Conservation (phyloP, 2,888 invertebrate species). For the Drosophila incognita region DNA sequence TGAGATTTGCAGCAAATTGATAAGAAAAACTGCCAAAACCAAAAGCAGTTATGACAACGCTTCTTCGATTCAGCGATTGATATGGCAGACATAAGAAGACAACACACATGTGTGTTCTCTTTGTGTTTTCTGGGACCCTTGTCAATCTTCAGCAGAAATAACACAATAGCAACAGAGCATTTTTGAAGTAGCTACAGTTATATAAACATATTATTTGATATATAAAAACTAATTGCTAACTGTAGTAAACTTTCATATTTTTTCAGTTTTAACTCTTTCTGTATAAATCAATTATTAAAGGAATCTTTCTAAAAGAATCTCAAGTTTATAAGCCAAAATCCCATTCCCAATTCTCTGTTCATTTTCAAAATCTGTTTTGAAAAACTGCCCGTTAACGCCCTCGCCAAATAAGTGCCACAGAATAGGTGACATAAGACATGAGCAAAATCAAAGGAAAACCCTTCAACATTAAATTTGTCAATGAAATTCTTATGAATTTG, state of each 20-base stretch:
- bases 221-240: neutral
- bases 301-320: neutral
- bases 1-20: slow-evolving; percentile 68
- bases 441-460: slow-evolving; percentile 36
- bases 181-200: slow-evolving; percentile 4
- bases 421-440: slow-evolving; percentile 23
- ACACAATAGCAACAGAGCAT: slow-evolving; percentile 21
- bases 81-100: slow-evolving; percentile 43
- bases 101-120: slow-evolving; percentile 24
- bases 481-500: slow-evolving; percentile 58
- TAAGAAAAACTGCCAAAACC: slow-evolving; percentile 72
- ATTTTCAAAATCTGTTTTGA: neutral
- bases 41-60: slow-evolving; percentile 66
- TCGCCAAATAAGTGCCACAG: slow-evolving; percentile 12
- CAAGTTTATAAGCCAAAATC: neutral
- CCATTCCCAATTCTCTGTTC: neutral
- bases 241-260: neutral
- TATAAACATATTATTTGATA: neutral
- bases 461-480: slow-evolving; percentile 58
- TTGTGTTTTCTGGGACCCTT: slow-evolving; percentile 22
- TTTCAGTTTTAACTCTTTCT: neutral
- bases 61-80: slow-evolving; percentile 58
- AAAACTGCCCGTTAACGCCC: slow-evolving; percentile 50
- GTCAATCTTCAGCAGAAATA: slow-evolving; percentile 22
- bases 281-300: neutral